Evolutionary conservation across 2,797 vertebrate species (phyloP), one percentile per base, ranked within the genome.

Genomic region (Falco peregrinus): DNA sequence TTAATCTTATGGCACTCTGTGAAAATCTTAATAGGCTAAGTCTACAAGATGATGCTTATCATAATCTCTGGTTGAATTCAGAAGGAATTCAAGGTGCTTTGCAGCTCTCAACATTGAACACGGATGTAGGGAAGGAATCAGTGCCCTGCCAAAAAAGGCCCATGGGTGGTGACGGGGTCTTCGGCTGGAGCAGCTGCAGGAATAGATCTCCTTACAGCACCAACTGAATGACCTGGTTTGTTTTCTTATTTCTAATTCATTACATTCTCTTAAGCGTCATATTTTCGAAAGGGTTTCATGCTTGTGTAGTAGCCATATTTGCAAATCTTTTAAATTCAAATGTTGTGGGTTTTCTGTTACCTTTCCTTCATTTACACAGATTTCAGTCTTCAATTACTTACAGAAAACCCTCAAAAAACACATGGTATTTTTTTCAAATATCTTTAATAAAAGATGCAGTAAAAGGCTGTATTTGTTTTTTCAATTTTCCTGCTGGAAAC

Each of bases 11-110:
- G 43, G 45, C 82, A 90, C 60, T 14, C 45, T 54, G 17, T 51
- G 39, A 45, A 93, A 81, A 18, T 33, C 89, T 94, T 85, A 84
- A 85, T 33, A 83, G 68, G 33, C 19, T 90, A 85, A 90, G 80
- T 77, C 48, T 90, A 53, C 37, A 67, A 37, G 29, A 79, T 48
- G 29, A 63, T 19, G 9, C 4, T 95, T 90, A 87, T 89, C 81
- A 53, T 78, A 80, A 93, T 59, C 54, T 71, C 50, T 51, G 25
- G 68, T 21, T 89, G 61, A 86, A 84, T 87, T 89, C 57, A 87
- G 84, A 94, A 93, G 31, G 21, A 13, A 20, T 68, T 84, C 71
- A 93, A 90, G 73, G 73, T 60, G 22, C 69, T 93, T 57, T 83
- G 84, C n/a, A 73, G 57, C 53, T 69, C 65, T 83, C 3, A 1